Base-by-base conservation (phyloP, 2,888 invertebrate genomes). In the Ennomos quercinarius region DNA sequence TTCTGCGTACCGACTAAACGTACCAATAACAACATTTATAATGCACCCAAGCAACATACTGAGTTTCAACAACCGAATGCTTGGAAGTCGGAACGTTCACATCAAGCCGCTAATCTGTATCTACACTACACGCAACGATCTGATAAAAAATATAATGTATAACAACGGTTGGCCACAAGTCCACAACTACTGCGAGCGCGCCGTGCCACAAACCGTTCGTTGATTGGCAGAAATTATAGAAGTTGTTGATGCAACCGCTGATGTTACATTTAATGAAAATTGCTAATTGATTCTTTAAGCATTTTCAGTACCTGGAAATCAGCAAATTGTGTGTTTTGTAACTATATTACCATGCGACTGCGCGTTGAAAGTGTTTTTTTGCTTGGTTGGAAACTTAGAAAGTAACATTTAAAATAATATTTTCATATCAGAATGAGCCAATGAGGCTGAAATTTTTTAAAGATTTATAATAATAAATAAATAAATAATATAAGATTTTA, bases 1-100 rank as follows among this genome's bases (percentile, higher is more conserved):
- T 80, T 83, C 80, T 67, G 70, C 52, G 79, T 78, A 79, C 36
- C 50, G 51, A 57, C 39, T 53, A 45, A 55, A 43, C 27, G 49
- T 42, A 40, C 39, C 34, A 27, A 39, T 27, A 27, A 2, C 27
- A 3, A 6, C 27, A 27, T 27, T n/a, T 27, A 27, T 27, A 27
- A 27, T 27, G 27, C 5, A 27, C 27, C 27, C 27, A 27, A 27
- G 3, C 5, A 27, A 27, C 27, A 27, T 27, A 27, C 27, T 6
- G 5, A 27, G 27, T 27, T 27, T 27, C 46, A n/a, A 10, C 17
- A 12, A n/a, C 27, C 43, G 43, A 53, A 53, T 43, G 11, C 11
- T 38, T 44, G 45, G 9, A 13, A 61, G 53, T 38, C 47, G 45
- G n/a, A 17, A 61, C 57, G 44, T 56, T 63, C 57, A 66, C 43